Evolutionary conservation across 2,113 vertebrate genomes (phyloP).

Genomic region (Xenotilapia flavipinnis): DNA sequence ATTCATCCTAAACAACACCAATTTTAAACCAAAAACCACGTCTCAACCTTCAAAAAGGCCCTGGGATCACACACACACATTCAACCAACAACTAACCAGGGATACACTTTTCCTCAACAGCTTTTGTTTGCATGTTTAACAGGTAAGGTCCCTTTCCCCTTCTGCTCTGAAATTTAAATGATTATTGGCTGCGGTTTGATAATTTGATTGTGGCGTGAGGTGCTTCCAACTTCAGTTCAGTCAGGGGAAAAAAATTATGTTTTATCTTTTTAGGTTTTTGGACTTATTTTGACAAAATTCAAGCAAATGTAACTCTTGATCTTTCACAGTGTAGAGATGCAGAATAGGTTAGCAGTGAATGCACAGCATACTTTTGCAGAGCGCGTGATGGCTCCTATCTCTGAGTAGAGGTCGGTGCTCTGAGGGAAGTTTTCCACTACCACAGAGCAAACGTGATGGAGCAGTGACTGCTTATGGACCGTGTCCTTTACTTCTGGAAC

Average conservation of each 20-base stretch:
- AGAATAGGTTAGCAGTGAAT: neutral
- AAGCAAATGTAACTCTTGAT: neutral
- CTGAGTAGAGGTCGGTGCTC: slow-evolving; percentile 93
- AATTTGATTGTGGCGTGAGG: neutral
- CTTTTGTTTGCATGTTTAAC: neutral
- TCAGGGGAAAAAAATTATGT: neutral
- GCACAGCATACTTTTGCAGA: slow-evolving; percentile 83
- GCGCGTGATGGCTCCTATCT: slow-evolving; percentile 91
- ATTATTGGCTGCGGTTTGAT: neutral
- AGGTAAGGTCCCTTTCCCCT: neutral
- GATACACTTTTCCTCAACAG: neutral
- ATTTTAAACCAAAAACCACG: neutral
- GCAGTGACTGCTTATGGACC: slow-evolving; percentile 93
- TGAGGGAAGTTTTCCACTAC: slow-evolving; percentile 94
- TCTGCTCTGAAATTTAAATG: neutral
- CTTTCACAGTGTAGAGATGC: neutral
- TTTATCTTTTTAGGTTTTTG: neutral
- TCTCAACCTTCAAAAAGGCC: neutral
- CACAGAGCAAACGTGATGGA: slow-evolving; percentile 87
- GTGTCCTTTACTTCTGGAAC: slow-evolving; percentile 98
- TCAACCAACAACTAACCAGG: neutral
- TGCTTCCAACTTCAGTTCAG: neutral
- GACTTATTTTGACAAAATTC: neutral
- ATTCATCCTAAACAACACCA: neutral
- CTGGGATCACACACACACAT: neutral